phyloP scores from a whole-genome alignment of 2,797 vertebrate species.

The Cyprinella venusta region DNA sequence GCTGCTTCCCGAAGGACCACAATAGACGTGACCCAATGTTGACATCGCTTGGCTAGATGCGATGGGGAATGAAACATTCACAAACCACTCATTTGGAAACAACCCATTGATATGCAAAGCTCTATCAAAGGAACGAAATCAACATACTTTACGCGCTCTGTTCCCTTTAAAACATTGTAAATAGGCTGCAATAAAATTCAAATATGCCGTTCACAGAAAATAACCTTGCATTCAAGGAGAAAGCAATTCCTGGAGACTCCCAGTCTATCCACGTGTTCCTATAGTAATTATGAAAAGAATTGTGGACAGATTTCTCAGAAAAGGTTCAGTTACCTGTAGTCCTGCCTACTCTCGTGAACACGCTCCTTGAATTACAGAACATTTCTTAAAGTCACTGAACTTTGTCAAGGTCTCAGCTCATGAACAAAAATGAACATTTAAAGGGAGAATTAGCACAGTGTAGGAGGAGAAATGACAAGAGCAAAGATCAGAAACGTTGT shows the following conservation, averaged over 20 bases:
- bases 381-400: slow-evolving; percentile 47
- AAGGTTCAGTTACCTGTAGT: slow-evolving; percentile 28
- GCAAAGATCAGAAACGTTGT: not conserved
- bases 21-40: slow-evolving; percentile 62
- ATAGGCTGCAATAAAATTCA: slow-evolving; percentile 18
- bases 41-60: slow-evolving; percentile 63
- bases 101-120: slow-evolving; percentile 51
- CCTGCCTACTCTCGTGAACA: slow-evolving; percentile 35
- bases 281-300: slow-evolving; percentile 32
- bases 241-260: slow-evolving; percentile 25
- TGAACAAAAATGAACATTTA: not conserved
- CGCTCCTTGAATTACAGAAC: slow-evolving; percentile 16
- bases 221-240: slow-evolving; percentile 29
- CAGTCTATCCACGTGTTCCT: slow-evolving; percentile 5
- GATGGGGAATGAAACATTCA: slow-evolving; percentile 42
- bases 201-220: slow-evolving; percentile 25
- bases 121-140: slow-evolving; percentile 10
- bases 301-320: slow-evolving; percentile 22
- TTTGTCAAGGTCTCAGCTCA: slow-evolving; percentile 27
- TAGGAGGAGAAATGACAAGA: not conserved
- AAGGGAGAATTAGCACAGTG: not conserved
- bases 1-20: slow-evolving; percentile 63
- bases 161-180: slow-evolving; percentile 18
- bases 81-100: slow-evolving; percentile 43
- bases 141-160: slow-evolving; percentile 9